Conservation (phyloP, 2,113 vertebrate species). For the Hystrix brachyura region DNA sequence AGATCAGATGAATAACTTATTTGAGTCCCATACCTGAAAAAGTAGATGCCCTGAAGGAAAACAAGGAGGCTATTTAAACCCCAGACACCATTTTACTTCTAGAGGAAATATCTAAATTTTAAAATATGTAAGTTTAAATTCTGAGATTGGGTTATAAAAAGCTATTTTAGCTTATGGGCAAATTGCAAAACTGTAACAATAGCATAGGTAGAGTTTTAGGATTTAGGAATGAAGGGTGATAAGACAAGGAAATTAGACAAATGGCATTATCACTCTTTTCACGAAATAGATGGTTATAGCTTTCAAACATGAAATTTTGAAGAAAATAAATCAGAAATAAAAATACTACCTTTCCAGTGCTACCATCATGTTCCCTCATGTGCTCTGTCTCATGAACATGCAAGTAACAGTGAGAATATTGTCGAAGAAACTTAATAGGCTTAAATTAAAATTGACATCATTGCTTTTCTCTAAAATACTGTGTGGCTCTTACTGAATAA, state of each 20-base stretch:
- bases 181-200: not conserved
- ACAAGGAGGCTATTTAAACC: not conserved
- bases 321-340: slow-evolving; percentile 29
- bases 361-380: not conserved
- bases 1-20: not conserved
- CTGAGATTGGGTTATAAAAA: not conserved
- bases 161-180: not conserved
- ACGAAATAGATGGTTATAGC: not conserved
- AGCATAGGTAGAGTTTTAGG: not conserved
- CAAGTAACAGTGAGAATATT: not conserved
- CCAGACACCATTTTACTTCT: not conserved
- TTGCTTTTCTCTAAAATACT: not conserved
- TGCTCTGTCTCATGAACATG: not conserved
- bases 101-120: not conserved
- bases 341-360: not conserved
- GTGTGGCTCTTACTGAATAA: not conserved
- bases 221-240: not conserved
- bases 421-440: not conserved
- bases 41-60: not conserved
- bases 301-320: not conserved
- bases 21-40: not conserved
- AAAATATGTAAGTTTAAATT: not conserved
- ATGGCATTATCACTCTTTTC: not conserved
- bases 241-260: not conserved
- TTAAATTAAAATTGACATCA: not conserved